Base-by-base conservation (phyloP, 2,888 invertebrate genomes). In the Orchesella flavescens region DNA sequence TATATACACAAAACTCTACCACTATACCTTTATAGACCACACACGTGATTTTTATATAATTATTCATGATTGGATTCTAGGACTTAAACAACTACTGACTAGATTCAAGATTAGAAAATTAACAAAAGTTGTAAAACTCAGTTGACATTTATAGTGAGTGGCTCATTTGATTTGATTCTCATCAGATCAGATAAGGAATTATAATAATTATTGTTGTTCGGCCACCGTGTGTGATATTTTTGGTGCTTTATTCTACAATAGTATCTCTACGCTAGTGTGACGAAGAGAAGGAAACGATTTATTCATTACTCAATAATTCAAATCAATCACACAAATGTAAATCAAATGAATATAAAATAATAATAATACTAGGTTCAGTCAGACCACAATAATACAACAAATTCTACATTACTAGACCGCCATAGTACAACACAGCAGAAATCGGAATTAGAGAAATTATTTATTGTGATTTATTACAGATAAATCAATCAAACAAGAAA, bases 171-270 rank as follows among this genome's bases (percentile, higher is more conserved):
- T n/a, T n/a, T n/a, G n/a, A n/a, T n/a, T n/a, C n/a, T 49, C 10
- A 49, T 53, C 49, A 65, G n/a, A 75, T 75, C 74, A 74, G 74
- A 74, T 74, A 74, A 63, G 23, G 10, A 49, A 34, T 13, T 21
- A 43, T 43, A 63, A 49, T 10, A 49, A 34, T 13, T 21, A 43
- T 43, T 74, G 17, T 63, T 68, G n/a, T 7, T 34, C 34, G 2
- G 34, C 34, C 34, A 34, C 66, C 78, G 15, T 69, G 74, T 81
- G 81, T 81, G 81, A 81, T 81, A 81, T 74, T 81, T 81, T 74
- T 69, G 74, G 81, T 81, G 81, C 81, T 81, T 81, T 81, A 81
- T 24, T 74, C 17, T 55, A 23, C 19, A 57, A 49, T 59, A 57
- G 43, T 24, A 44, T 74, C 24, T 66, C 34, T 76, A 34, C n/a